Evolutionary conservation across 2,888 invertebrate genomes (phyloP), one percentile per base, ranked within the genome.

Genomic region (Volucella inanis): DNA sequence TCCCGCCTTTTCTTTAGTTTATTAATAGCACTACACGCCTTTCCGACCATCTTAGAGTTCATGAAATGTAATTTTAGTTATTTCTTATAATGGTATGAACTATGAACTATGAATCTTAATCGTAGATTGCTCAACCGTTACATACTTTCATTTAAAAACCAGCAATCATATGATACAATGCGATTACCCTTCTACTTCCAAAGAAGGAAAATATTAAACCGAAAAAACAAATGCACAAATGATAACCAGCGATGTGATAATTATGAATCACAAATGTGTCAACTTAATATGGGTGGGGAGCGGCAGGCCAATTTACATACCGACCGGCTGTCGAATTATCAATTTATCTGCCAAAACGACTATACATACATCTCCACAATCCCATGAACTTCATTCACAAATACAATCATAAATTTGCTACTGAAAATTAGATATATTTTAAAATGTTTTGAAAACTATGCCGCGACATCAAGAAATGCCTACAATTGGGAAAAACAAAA

Each of bases 201-300:
- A 8, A 64, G 14, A 15, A 52, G 38, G 31, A 59, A 11, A 61
- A 50, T 15, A 22, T 11, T 45, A n/a, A 57, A 11, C n/a, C 49
- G 55, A 64, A 39, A 38, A 55, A 11, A 54, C n/a, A 14, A 43
- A 6, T 43, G 38, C 18, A 64, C 65, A 38, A 61, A 14, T 47
- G 70, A 59, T 59, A 71, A 49, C 65, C 64, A 64, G 22, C 49
- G 54, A 54, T 8, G 22, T 49, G 18, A 31, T 31, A 70, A 39
- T 22, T 43, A 70, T 83, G 83, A 83, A 70, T 83, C 83, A 83
- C 38, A 18, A 65, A 18, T 22, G 41, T 82, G 18, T 65, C 39
- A 67, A 45, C 22, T 39, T 43, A 39, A 59, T 74, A 72, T 72
- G 61, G 77, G 68, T 79, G 83, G 83, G 83, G 83, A 83, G 78